Evolutionary conservation across 2,113 vertebrate genomes (phyloP).

Genomic region (Poecilia latipinna): DNA sequence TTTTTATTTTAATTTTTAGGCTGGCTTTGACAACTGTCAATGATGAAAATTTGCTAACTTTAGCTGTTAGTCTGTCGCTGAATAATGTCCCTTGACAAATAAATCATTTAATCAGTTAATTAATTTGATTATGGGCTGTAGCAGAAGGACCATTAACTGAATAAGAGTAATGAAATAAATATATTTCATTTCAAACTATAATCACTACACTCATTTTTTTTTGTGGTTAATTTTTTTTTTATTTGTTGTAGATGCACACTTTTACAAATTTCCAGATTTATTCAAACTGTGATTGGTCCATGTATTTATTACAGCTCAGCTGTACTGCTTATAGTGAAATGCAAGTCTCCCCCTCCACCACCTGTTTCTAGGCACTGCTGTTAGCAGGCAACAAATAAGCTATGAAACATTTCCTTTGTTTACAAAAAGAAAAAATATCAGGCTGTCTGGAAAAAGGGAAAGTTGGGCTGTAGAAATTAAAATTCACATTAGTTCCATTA

Average conservation of each 20-base stretch:
- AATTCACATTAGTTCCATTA: not conserved
- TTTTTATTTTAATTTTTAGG: too few species aligned
- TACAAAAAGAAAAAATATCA: not conserved
- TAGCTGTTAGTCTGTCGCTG: too few species aligned
- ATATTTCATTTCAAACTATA: not conserved
- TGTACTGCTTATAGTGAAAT: not conserved
- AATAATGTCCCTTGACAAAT: too few species aligned
- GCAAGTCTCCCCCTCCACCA: not conserved
- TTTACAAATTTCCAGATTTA: too few species aligned
- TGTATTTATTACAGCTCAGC: too few species aligned
- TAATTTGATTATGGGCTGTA: not conserved
- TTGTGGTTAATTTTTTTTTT: too few species aligned
- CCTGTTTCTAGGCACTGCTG: too few species aligned
- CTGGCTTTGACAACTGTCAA: too few species aligned
- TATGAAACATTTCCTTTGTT: not conserved
- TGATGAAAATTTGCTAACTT: too few species aligned
- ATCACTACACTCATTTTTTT: not conserved
- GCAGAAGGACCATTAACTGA: not conserved
- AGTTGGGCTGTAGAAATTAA: not conserved
- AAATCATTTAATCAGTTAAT: too few species aligned
- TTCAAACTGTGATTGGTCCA: too few species aligned
- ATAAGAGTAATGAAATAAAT: not conserved
- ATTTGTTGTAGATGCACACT: too few species aligned
- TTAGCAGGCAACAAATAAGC: not conserved
- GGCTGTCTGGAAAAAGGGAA: not conserved